Percentiles rank a stretch among this genome's conserved stretches.
These are phyloP conservation scores for Neogale vison DNA, from an alignment of 2,113 vertebrate species.

Conservation along the genomic window DNA sequence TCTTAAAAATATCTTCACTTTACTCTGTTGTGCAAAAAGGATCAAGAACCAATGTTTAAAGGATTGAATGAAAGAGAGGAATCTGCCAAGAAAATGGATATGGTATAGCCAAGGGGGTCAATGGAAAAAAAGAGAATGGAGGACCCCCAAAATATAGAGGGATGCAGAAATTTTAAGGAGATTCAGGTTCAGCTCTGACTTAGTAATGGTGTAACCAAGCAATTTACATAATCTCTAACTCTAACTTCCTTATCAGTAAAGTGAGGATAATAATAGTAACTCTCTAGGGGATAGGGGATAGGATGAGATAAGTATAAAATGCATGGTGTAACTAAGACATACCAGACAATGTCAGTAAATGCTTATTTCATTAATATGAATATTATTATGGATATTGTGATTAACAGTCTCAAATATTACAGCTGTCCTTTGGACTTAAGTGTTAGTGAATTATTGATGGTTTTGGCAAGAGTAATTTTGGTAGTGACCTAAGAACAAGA, in stretches of 20 bases:
- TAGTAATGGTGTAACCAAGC: neutral
- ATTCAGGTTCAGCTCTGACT: neutral
- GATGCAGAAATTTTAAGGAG: neutral
- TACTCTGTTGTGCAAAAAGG: neutral
- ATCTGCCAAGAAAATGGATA: neutral
- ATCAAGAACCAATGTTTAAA: neutral
- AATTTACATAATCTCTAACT: neutral
- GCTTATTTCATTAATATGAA: neutral
- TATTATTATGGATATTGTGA: neutral
- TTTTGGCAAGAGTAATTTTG: neutral
- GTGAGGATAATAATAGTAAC: neutral
- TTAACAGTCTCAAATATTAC: neutral
- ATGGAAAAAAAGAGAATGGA: neutral
- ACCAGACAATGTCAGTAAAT: neutral
- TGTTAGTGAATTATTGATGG: neutral
- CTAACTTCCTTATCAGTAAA: neutral
- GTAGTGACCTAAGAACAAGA: neutral
- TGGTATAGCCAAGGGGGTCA: neutral
- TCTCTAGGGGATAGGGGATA: neutral
- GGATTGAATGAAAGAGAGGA: neutral
- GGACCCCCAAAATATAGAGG: neutral
- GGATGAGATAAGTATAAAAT: neutral
- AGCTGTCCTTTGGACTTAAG: neutral
- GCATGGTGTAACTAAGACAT: neutral
- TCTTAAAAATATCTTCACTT: conserved; percentile 9